phyloP scores from a whole-genome alignment of 2,797 vertebrate genomes.

The Aeoliscus strigatus region DNA sequence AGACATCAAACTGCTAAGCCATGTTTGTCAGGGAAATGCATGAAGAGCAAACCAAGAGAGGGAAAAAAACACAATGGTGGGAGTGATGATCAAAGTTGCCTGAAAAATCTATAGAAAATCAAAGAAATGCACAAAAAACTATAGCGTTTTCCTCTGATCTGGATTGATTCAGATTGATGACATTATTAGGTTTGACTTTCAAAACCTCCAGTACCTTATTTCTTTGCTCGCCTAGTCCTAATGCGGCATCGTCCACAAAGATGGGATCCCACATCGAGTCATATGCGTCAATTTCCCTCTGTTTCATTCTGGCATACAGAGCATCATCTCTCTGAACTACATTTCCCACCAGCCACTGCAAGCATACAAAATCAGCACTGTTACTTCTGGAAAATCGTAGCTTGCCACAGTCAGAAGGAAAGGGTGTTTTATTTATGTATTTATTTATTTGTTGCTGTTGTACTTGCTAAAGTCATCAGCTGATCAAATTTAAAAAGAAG shows the following conservation, averaged over 20 bases:
- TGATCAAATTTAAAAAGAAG: slow-evolving; percentile 65
- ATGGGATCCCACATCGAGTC: slow-evolving; percentile 86
- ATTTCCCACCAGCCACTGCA: slow-evolving; percentile 87
- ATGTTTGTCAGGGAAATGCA: slow-evolving; percentile 76
- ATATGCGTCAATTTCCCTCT: slow-evolving; percentile 87
- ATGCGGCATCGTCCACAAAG: slow-evolving; percentile 84
- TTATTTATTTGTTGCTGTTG: slow-evolving; percentile 51
- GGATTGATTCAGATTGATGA: slow-evolving; percentile 79
- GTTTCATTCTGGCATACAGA: slow-evolving; percentile 87
- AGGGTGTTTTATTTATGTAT: slow-evolving; percentile 63
- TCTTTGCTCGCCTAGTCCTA: slow-evolving; percentile 85
- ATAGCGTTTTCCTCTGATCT: slow-evolving; percentile 77
- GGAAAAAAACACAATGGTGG: slow-evolving; percentile 77
- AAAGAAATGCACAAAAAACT: slow-evolving; percentile 75
- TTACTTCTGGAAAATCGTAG: slow-evolving; percentile 76
- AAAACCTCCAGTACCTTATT: slow-evolving; percentile 83
- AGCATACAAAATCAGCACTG: slow-evolving; percentile 85
- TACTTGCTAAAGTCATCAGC: slow-evolving; percentile 67
- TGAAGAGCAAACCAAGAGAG: slow-evolving; percentile 79
- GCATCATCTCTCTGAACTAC: slow-evolving; percentile 87
- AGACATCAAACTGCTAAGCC: slow-evolving; percentile 67
- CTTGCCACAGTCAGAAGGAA: slow-evolving; percentile 76
- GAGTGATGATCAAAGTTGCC: slow-evolving; percentile 79
- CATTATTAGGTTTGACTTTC: slow-evolving; percentile 76
- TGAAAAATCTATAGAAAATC: slow-evolving; percentile 71